A percentile compares a stretch with the other conserved stretches of the same genome.
Evolutionary conservation across 2,888 invertebrate genomes (phyloP).

Genomic region (Axea sp.): DNA sequence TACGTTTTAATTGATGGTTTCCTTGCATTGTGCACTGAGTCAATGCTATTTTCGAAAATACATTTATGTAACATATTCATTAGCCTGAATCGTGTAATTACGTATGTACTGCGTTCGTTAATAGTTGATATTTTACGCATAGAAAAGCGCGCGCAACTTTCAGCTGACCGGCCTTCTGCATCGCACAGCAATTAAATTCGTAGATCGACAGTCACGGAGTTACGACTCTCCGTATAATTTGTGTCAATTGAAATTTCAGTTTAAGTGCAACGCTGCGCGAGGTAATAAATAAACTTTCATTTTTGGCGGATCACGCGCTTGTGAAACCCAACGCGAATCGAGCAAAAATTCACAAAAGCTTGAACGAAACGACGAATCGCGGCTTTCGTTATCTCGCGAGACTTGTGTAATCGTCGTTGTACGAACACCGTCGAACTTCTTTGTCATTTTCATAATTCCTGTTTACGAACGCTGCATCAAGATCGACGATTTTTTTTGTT

Average conservation of each 20-base stretch:
- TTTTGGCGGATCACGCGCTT: no score
- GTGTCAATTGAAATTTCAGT: conserved; percentile 9
- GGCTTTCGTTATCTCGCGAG: no score
- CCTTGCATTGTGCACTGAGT: conserved; percentile 50
- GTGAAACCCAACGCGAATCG: no score
- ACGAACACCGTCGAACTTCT: no score
- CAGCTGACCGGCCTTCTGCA: conserved; percentile 11
- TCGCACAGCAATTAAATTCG: conserved; percentile 18
- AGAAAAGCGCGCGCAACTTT: conserved; percentile 22
- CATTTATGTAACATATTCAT: conserved; percentile 55
- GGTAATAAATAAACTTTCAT: no score
- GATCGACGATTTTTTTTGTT: no score
- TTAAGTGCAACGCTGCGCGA: no score
- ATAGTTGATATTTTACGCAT: conserved; percentile 40
- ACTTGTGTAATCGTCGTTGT: no score
- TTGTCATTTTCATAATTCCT: no score
- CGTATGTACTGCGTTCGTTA: conserved; percentile 29
- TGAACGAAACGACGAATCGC: no score
- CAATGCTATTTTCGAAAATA: conserved; percentile 53
- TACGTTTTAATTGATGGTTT: conserved; percentile 44
- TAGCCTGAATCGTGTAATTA: conserved; percentile 40
- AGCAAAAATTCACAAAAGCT: no score
- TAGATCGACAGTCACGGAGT: conserved; percentile 27
- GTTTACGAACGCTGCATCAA: no score
- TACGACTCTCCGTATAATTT: conserved; percentile 17